Conservation (phyloP, 1,140 invertebrate species). For the Trichogramma pretiosum region DNA sequence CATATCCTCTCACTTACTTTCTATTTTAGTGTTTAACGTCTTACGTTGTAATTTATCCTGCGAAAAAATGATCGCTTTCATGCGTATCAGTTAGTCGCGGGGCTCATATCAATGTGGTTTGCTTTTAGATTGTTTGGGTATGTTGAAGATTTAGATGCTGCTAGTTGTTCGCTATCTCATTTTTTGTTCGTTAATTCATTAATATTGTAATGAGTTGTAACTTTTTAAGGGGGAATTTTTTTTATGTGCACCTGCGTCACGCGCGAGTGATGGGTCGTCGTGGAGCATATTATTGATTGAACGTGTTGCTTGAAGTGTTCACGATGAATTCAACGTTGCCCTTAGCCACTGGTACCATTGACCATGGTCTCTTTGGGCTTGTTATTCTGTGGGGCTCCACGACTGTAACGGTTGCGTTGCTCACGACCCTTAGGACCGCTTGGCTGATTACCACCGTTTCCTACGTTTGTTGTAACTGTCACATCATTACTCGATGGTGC, state of each 20-base stretch:
- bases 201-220: too few species aligned
- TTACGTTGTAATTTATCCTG: conserved; percentile 15
- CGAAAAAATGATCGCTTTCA: conserved; percentile 17
- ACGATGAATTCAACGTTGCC: conserved; percentile 13
- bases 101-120: too few species aligned
- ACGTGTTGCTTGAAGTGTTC: too few species aligned
- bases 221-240: conserved; percentile 8
- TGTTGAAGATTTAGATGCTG: too few species aligned
- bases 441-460: conserved; percentile 14
- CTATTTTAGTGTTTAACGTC: conserved; percentile 4
- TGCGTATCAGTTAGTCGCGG: conserved; percentile 18
- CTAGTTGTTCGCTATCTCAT: too few species aligned
- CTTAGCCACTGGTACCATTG: conserved; percentile 51
- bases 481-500: conserved; percentile 30
- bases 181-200: too few species aligned
- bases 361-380: conserved; percentile 54
- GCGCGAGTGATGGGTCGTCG: not conserved
- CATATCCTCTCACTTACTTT: conserved; percentile 6
- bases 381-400: conserved; percentile 42
- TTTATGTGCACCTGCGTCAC: conserved; percentile 8
- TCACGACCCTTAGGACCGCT: conserved; percentile 39
- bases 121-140: too few species aligned
- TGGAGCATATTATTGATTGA: too few species aligned
- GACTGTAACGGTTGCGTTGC: conserved; percentile 37
- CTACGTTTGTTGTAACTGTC: conserved; percentile 29